Evolutionary conservation across 2,797 vertebrate genomes (phyloP).

Genomic region (Xerus rutilus): DNA sequence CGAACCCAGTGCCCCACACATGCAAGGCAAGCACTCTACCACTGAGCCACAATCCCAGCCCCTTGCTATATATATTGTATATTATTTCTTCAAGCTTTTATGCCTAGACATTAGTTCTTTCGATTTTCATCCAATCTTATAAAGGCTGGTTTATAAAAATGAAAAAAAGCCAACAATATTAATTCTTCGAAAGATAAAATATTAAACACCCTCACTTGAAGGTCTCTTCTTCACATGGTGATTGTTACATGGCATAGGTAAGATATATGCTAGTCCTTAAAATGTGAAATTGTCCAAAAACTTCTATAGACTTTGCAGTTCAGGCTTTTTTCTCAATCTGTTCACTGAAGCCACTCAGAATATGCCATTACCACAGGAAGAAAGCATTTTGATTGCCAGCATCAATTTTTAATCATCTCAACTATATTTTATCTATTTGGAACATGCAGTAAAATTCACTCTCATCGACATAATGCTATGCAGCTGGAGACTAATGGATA

Average conservation of each 20-base stretch:
- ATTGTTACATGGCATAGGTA: background rate
- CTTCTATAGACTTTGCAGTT: background rate
- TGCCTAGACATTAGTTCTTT: background rate
- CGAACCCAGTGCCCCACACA: too few relatives aligned
- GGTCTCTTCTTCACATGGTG: background rate
- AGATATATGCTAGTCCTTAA: background rate
- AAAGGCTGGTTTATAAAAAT: slow-evolving; percentile 16
- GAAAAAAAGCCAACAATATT: background rate
- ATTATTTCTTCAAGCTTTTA: background rate
- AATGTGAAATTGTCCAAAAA: background rate
- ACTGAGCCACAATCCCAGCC: too few relatives aligned
- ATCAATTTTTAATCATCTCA: slow-evolving; percentile 40
- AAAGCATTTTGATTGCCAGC: background rate
- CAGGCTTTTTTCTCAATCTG: background rate
- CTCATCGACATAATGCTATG: background rate
- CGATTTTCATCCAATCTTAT: background rate
- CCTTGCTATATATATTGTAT: too few relatives aligned
- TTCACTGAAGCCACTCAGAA: background rate
- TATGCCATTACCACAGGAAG: background rate
- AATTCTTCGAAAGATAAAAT: background rate
- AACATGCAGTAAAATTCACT: background rate
- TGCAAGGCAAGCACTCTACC: too few relatives aligned
- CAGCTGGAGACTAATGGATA: background rate
- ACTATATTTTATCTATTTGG: background rate
- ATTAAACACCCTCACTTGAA: background rate